Base-by-base conservation (phyloP, 2,888 invertebrate species). In the Dicyrtoma fusca region DNA sequence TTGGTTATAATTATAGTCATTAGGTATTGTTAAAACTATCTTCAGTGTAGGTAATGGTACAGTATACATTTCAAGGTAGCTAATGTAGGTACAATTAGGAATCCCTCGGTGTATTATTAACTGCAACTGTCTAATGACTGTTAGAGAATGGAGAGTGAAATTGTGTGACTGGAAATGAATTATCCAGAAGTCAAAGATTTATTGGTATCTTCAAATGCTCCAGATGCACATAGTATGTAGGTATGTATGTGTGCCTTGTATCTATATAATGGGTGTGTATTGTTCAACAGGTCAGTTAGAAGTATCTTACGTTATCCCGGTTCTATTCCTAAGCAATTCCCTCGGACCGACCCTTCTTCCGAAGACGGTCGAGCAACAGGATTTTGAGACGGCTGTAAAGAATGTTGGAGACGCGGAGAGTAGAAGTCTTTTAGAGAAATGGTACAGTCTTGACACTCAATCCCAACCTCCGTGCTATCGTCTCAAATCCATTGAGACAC, bases 381-480 rank as follows among this genome's bases (percentile, higher is more conserved):
- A 92, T 85, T 92, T 92, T 83, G 89, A 90, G 81, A 89, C 89
- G 74, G 90, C 91, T 6, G 85, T 92, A 80, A 89, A 89, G 65
- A 87, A 88, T 14, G 89, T 90, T 0, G 81, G 81, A 23, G 79
- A 79, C 64, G 87, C 88, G 63, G 88, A 82, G 23, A 82, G 82
- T 68, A 81, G 82, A 71, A 81, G 82, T 42, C 78, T 84, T 21
- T 81, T 85, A 55, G 82, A 82, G 72, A 84, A 84, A 77, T 83
- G 90, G 90, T 91, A 91, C 82, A 86, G 85, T 73, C 84, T 90
- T 64, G 92, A 93, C 82, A 87, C 87, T 77, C 88, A 89, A 61
- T 89, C 91, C 65, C 88, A 89, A 78, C 91, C 92, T 26, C 89
- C 91, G 25, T 91, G 91, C 83, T 92, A 91, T 84, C 87, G 91